A percentile compares a stretch with the other conserved stretches of the same genome.
phyloP scores from a whole-genome alignment of 2,797 vertebrate genomes.

The Anolis apletophallus region DNA sequence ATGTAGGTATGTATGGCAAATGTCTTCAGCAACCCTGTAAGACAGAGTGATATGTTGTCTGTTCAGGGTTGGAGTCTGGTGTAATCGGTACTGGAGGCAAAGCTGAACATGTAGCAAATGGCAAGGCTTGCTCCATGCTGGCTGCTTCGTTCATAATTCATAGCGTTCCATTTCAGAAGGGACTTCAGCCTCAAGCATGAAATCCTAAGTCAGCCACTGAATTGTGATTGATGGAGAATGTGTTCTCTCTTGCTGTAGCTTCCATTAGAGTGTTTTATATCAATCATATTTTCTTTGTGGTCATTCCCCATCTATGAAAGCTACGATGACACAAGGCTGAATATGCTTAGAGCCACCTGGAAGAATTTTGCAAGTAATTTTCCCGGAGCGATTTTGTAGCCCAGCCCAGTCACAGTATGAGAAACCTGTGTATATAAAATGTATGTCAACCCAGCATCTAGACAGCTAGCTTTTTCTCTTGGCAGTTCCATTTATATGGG shows the following conservation, averaged over 20 bases:
- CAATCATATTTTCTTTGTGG: background rate
- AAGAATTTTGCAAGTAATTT: background rate
- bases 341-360: background rate
- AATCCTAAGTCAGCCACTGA: slow-evolving; percentile 32
- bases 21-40: background rate
- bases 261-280: background rate
- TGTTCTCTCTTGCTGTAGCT: slow-evolving; percentile 11
- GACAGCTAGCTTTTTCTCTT: background rate
- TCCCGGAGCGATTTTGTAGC: background rate
- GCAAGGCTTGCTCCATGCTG: background rate
- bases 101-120: background rate
- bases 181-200: slow-evolving; percentile 42
- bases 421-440: background rate
- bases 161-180: slow-evolving; percentile 28
- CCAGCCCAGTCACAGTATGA: background rate
- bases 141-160: background rate
- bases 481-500: background rate
- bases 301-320: background rate
- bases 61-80: slow-evolving; percentile 11
- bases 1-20: no score
- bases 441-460: no score
- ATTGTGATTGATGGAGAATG: background rate
- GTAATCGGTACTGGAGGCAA: background rate
- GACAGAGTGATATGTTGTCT: background rate
- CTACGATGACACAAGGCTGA: background rate